phyloP scores from a whole-genome alignment of 2,113 vertebrate species.

The Clinocottus analis region DNA sequence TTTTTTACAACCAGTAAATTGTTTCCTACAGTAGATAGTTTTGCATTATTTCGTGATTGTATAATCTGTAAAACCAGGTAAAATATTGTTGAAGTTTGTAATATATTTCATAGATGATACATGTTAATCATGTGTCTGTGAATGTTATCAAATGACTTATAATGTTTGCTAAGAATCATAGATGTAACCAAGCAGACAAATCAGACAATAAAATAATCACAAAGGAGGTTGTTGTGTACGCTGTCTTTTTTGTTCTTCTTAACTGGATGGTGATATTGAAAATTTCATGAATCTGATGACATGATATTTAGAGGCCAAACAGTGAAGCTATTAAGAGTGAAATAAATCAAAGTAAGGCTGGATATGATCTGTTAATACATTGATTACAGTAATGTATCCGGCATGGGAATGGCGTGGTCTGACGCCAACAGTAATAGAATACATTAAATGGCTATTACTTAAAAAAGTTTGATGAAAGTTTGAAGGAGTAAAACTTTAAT shows the following conservation, averaged over 20 bases:
- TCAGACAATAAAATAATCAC: conserved; percentile 31
- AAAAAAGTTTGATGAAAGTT: neutral
- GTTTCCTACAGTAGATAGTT: conserved; percentile 1
- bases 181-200: conserved; percentile 25
- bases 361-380: neutral
- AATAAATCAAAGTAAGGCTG: neutral
- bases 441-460: neutral
- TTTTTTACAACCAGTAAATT: conserved; percentile 1
- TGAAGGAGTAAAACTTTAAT: neutral
- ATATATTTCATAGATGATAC: conserved; percentile 10
- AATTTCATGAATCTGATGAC: neutral
- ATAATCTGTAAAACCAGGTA: neutral
- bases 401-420: neutral
- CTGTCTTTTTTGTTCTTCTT: neutral
- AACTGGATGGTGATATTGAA: neutral
- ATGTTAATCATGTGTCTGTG: conserved; percentile 1
- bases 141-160: neutral
- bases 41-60: conserved; percentile 23
- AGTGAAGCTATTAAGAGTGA: neutral
- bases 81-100: neutral
- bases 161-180: conserved; percentile 9
- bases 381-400: neutral
- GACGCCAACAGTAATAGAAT: neutral
- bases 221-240: neutral
- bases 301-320: neutral